Conservation (phyloP, 2,888 invertebrate species). For the Plemyria rubiginata region DNA sequence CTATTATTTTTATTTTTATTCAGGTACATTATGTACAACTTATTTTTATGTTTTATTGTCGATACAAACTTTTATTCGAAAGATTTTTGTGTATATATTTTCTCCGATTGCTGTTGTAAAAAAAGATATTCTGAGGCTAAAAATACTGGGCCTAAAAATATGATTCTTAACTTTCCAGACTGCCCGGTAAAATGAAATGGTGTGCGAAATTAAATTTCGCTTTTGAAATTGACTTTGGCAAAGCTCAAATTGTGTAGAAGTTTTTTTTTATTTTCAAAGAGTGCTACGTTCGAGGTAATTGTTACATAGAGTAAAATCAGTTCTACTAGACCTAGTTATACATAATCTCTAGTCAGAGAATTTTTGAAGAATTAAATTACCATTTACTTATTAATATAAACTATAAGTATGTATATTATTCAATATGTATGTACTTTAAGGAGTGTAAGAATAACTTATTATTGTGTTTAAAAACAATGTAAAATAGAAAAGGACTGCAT, state of each 20-base stretch:
- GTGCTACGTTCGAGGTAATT: constrained; percentile 76
- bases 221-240: constrained; percentile 68
- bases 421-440: constrained; percentile 69
- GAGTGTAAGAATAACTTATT: constrained; percentile 79
- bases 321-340: constrained; percentile 71
- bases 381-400: constrained; percentile 79
- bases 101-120: constrained; percentile 13
- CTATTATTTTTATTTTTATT: constrained; percentile 13
- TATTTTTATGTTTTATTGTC: constrained; percentile 11
- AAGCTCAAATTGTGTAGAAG: constrained; percentile 79
- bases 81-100: constrained; percentile 7
- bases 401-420: constrained; percentile 68
- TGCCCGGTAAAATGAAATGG: constrained; percentile 34
- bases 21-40: constrained; percentile 8
- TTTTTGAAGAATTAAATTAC: constrained; percentile 77
- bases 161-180: constrained; percentile 16
- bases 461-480: constrained; percentile 69
- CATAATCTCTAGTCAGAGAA: constrained; percentile 82
- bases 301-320: constrained; percentile 67
- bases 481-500: constrained; percentile 68
- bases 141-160: constrained; percentile 31
- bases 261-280: constrained; percentile 72
- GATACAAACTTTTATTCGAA: constrained; percentile 4
- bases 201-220: constrained; percentile 77
- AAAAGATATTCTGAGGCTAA: constrained; percentile 12